phyloP scores from a whole-genome alignment of 1,140 invertebrate species.

The Sweltsa coloradensis region DNA sequence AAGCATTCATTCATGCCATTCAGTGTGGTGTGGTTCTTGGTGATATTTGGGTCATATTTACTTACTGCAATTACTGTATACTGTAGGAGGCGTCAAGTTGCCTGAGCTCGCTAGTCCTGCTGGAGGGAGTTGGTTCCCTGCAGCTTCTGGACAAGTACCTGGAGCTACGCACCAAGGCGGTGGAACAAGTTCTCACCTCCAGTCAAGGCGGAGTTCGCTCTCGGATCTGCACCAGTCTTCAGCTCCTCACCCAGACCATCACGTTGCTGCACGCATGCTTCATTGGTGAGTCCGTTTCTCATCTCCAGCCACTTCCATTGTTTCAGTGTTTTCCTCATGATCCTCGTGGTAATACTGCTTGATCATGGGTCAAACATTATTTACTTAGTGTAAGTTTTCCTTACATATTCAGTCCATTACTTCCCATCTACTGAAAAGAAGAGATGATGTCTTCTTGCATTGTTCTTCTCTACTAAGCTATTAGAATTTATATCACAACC shows the following conservation, averaged over 20 bases:
- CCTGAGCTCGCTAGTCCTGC: slow-evolving; percentile 16
- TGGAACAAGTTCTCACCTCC: slow-evolving; percentile 33
- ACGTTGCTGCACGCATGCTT: slow-evolving; percentile 47
- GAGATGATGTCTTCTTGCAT: no score
- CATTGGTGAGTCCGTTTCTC: slow-evolving; percentile 45
- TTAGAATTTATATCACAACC: no score
- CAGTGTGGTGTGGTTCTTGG: not conserved
- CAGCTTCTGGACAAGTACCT: slow-evolving; percentile 36
- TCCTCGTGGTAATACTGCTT: no score
- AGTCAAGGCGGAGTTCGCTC: slow-evolving; percentile 36
- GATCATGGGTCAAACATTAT: no score
- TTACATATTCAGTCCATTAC: no score
- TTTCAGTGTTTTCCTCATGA: no score
- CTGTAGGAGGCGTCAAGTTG: slow-evolving; percentile 6
- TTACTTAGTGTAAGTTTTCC: no score
- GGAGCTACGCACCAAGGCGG: slow-evolving; percentile 32
- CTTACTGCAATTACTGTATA: no score
- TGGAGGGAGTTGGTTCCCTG: slow-evolving; percentile 25
- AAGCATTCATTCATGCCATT: no score
- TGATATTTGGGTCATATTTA: not conserved
- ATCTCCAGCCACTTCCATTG: no score
- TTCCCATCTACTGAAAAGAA: no score
- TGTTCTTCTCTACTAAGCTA: no score
- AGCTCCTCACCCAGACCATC: slow-evolving; percentile 35
- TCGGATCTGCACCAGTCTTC: slow-evolving; percentile 36